Evolutionary conservation across 2,113 vertebrate genomes (phyloP).

Genomic region (Casuarius casuarius): DNA sequence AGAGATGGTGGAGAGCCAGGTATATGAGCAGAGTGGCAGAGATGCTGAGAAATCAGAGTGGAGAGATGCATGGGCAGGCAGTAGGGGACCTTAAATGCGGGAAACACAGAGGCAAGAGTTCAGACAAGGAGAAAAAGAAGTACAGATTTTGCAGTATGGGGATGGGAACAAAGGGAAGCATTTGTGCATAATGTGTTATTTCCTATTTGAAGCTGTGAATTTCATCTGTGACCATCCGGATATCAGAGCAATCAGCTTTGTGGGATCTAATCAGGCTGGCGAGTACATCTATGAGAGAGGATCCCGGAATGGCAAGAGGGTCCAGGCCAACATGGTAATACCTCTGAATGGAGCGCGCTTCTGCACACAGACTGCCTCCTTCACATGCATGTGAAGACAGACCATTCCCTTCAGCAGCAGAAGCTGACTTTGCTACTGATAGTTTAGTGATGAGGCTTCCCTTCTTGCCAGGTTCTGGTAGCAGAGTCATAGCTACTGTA

Average conservation of each 20-base stretch:
- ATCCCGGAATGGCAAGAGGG: constrained; percentile 93
- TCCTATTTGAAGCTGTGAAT: constrained; percentile 87
- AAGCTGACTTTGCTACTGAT: not conserved
- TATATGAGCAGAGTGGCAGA: not conserved
- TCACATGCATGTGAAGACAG: not conserved
- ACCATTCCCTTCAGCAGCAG: not conserved
- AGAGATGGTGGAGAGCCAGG: not conserved
- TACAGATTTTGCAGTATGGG: not conserved
- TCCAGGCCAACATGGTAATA: constrained; percentile 97
- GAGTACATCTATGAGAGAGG: constrained; percentile 97
- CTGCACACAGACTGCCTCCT: not conserved
- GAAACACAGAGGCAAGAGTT: not conserved
- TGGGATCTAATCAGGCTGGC: constrained; percentile 96
- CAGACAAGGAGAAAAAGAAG: rapidly evolving
- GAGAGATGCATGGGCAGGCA: not conserved
- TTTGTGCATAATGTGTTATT: constrained; percentile 42
- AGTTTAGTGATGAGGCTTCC: not conserved
- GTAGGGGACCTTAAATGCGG: not conserved
- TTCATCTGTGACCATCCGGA: constrained; percentile 96
- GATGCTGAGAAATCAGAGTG: not conserved
- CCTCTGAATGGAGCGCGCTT: not conserved
- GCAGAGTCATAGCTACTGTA: not conserved
- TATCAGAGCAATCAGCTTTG: constrained; percentile 97
- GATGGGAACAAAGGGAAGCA: not conserved
- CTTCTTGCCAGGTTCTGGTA: not conserved